Evolutionary conservation across 1,140 invertebrate genomes (phyloP).

Genomic region (Heliothis subflexa): DNA sequence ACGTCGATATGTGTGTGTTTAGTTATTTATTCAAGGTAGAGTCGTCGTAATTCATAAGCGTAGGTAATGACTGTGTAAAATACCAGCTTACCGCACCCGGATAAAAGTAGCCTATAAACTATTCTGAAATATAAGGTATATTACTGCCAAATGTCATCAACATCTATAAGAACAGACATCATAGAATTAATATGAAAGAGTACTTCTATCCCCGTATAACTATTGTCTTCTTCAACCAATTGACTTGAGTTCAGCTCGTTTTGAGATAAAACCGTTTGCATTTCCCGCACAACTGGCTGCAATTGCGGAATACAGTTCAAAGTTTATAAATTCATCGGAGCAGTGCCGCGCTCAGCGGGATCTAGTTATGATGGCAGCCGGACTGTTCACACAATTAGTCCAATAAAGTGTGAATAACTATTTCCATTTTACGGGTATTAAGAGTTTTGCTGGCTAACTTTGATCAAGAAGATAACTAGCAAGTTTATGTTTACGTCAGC

Average conservation of each 20-base stretch:
- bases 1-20: conserved; percentile 36
- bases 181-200: too few relatives aligned
- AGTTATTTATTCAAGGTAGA: conserved; percentile 29
- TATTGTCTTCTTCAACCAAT: too few relatives aligned
- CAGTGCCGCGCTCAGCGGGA: conserved; percentile 1
- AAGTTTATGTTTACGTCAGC: neutral
- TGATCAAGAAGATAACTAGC: neutral
- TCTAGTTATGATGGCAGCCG: conserved; percentile 9
- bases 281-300: neutral
- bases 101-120: neutral
- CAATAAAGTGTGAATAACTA: conserved; percentile 19
- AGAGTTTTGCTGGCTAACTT: neutral
- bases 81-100: neutral
- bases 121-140: neutral
- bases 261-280: neutral
- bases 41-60: conserved; percentile 31
- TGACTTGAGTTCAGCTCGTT: too few relatives aligned
- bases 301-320: conserved; percentile 4
- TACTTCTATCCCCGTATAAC: too few relatives aligned
- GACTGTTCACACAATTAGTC: conserved; percentile 14
- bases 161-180: too few relatives aligned
- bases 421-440: neutral
- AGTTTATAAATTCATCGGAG: conserved; percentile 34
- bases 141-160: too few relatives aligned
- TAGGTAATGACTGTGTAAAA: neutral